Conservation (phyloP, 2,888 invertebrate genomes). For the Anthrax anthrax region DNA sequence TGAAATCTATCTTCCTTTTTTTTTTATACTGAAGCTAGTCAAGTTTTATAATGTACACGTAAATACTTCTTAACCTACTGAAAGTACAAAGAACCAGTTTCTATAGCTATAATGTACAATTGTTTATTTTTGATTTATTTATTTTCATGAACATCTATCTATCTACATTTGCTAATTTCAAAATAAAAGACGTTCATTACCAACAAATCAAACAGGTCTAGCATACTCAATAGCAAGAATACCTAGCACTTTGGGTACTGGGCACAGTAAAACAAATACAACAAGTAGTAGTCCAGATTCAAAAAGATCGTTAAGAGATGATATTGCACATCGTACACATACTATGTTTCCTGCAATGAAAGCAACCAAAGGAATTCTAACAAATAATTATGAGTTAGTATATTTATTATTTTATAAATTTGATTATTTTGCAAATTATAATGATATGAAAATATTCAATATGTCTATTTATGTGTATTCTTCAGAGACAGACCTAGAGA, state of each 20-base stretch:
- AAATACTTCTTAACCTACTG: too few species aligned
- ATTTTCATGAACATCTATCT: too few species aligned
- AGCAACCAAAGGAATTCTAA: slow-evolving; percentile 9
- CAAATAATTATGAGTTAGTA: slow-evolving; percentile 10
- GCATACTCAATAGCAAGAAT: slow-evolving; percentile 29
- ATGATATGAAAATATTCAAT: too few species aligned
- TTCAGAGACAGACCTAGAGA: slow-evolving; percentile 28
- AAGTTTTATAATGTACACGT: too few species aligned
- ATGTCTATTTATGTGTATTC: background rate
- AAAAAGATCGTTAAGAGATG: slow-evolving; percentile 6
- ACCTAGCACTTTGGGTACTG: slow-evolving; percentile 22
- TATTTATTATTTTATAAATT: background rate
- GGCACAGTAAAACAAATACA: slow-evolving; percentile 17
- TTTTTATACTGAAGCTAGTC: too few species aligned
- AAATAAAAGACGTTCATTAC: slow-evolving; percentile 11
- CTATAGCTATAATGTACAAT: too few species aligned
- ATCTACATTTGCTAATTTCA: background rate
- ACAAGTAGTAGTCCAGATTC: slow-evolving; percentile 13
- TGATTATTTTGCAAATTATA: too few species aligned
- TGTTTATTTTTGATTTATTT: too few species aligned
- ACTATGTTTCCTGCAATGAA: slow-evolving; percentile 9
- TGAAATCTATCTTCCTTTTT: too few species aligned
- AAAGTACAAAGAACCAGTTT: too few species aligned
- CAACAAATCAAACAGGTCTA: slow-evolving; percentile 30
- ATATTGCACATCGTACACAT: slow-evolving; percentile 4